These are phyloP conservation scores for Trigoniulus corallinus DNA, from an alignment of 1,140 invertebrate genomes.

Conservation along the genomic window DNA sequence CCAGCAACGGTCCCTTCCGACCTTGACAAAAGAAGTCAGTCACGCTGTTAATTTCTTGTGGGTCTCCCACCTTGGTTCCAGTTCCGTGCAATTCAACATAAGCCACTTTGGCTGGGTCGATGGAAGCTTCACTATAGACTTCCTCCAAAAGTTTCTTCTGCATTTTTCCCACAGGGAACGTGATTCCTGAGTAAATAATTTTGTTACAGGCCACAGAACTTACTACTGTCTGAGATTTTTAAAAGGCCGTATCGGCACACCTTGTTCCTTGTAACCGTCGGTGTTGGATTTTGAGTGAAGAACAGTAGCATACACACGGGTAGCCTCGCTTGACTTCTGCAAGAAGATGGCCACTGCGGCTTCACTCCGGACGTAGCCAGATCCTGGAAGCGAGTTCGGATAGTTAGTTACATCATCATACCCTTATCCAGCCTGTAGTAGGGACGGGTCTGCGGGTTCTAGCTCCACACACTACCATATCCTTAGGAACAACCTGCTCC, in stretches of 20 bases:
- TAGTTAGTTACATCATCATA: too few species aligned
- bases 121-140: conserved; percentile 21
- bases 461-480: too few species aligned
- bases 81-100: conserved; percentile 43
- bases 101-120: conserved; percentile 24
- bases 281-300: conserved; percentile 38
- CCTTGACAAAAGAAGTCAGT: conserved; percentile 32
- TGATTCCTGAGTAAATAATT: conserved; percentile 27
- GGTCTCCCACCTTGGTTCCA: conserved; percentile 39
- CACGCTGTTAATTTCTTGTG: conserved; percentile 35
- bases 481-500: too few species aligned
- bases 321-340: conserved; percentile 30
- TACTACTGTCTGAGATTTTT: too few species aligned
- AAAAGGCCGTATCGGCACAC: too few species aligned
- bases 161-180: conserved; percentile 18
- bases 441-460: too few species aligned
- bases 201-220: too few species aligned
- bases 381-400: background rate
- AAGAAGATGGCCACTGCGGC: conserved; percentile 34
- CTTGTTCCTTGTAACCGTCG: conserved; percentile 36
- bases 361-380: conserved; percentile 27
- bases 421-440: too few species aligned
- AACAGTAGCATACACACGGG: conserved; percentile 34
- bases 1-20: conserved; percentile 25
- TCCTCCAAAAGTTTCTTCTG: conserved; percentile 23